Base-by-base conservation (phyloP, 2,888 invertebrate species). In the Ormyrus pomaceus region DNA sequence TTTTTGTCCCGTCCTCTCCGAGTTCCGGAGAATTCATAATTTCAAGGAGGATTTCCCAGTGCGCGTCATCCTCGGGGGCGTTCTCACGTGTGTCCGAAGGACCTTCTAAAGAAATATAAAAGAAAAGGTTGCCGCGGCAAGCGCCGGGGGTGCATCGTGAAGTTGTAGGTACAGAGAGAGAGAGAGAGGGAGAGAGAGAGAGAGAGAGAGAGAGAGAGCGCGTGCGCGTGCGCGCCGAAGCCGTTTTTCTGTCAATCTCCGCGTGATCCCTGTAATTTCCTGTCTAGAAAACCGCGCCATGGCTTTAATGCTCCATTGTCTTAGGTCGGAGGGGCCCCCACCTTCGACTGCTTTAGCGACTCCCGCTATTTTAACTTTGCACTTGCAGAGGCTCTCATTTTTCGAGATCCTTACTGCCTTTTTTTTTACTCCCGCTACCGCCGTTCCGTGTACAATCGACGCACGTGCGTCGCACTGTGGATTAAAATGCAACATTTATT, bases 221-320 rank as follows among this genome's bases (percentile, higher is more conserved):
- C 77, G 81, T 78, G 70, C 77, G 77, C 78, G 58, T 80, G 85
- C 84, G 84, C 82, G 83, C 85, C 85, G 77, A 85, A 85, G 86
- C 86, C 87, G 88, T 89, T 90, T 90, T 90, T 89, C 89, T 90
- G 90, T 90, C 90, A 90, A 90, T 90, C 89, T 89, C 86, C 86
- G 86, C 87, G 88, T 88, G 89, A 89, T 90, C 89, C 90, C 90
- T 90, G 89, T 89, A 90, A 90, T 90, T 90, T 90, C 89, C 90
- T 90, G 89, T 89, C 89, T 87, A 88, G 89, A 89, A 88, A 89
- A 89, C 87, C 87, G 86, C 88, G 88, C 87, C 87, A 64, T 86
- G 86, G 87, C 88, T 89, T 89, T 89, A 90, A 89, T 90, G 89
- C 88, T 89, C 90, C 89, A 89, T 90, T 90, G 90, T 90, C 89